phyloP scores from a whole-genome alignment of 2,888 invertebrate genomes.

The Masnerella sp. region DNA sequence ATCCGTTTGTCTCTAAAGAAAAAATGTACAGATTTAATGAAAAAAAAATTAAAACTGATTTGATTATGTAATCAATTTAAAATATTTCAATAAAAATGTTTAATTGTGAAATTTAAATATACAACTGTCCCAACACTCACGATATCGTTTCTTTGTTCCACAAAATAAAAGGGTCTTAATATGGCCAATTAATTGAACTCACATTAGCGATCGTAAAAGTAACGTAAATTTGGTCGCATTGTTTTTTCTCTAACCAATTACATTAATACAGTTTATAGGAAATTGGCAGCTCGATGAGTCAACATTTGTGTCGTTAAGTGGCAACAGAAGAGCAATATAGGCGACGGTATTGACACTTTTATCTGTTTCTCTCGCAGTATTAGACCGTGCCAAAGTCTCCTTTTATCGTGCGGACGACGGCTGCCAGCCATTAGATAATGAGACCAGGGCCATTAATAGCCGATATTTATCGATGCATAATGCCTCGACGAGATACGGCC shows the following conservation, averaged over 20 bases:
- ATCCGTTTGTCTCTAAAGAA: no score
- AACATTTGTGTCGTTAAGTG: slow-evolving; percentile 52
- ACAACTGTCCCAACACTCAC: no score
- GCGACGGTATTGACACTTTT: slow-evolving; percentile 60
- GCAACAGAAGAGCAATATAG: slow-evolving; percentile 55
- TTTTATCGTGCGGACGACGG: slow-evolving; percentile 59
- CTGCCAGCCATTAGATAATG: slow-evolving; percentile 64
- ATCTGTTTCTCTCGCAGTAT: slow-evolving; percentile 58
- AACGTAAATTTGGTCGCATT: slow-evolving; percentile 9
- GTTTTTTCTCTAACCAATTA: slow-evolving; percentile 51
- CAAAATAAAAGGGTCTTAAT: no score
- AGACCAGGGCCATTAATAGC: slow-evolving; percentile 64
- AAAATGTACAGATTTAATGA: no score
- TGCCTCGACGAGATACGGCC: slow-evolving; percentile 32
- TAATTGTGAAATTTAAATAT: no score
- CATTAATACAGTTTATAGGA: slow-evolving; percentile 45
- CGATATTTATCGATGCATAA: slow-evolving; percentile 64
- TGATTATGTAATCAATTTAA: no score
- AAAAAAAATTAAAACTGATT: no score
- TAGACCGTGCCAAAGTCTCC: slow-evolving; percentile 56
- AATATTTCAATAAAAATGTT: no score
- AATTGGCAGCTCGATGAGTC: slow-evolving; percentile 55
- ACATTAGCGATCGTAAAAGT: slow-evolving; percentile 42
- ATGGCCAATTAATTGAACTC: slow-evolving; percentile 21
- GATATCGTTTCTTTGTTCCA: no score